Evolutionary conservation across 2,888 invertebrate species (phyloP), one percentile per base, ranked within the genome.

Genomic region (Geotrupes spiniger): DNA sequence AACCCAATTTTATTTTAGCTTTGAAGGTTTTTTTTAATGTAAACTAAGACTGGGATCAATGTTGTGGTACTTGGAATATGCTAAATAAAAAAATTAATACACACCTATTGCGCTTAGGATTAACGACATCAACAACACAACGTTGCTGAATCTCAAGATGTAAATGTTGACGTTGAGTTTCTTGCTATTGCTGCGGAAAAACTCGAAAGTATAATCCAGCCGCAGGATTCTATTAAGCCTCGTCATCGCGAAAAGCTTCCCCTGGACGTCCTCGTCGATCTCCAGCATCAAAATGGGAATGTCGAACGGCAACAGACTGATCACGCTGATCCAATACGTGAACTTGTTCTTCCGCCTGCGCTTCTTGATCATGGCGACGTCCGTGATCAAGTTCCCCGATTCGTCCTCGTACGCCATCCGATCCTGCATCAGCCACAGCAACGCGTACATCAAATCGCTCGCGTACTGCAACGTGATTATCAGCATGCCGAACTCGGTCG

Each of bases 391-490:
- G 11, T 49, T 37, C 2, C 49, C 49, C 11, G 42, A 49, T 27
- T 49, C 49, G 12, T 49, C 43, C 12, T 49, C 49, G 25, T 44
- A 49, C 1, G 49, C 43, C 9, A 43, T 31, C 25, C 49, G 38
- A 25, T 49, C 43, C 12, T 33, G 31, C 12, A 44, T 10, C 27
- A 49, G 16, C 15, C 43, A 49, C 12, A 39, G 17, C 10, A 27
- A 14, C n/a, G 44, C 39, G 17, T 39, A 49, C 12, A 49, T 8
- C 15, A 40, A 11, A 33, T 49, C 49, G 15, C 43, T 39, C 10
- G 21, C 9, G 12, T 43, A 40, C 12, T 49, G 49, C 4, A 49
- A 12, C 3, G 39, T 21, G 27, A 49, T 16, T 9, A 33, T 25
- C 2, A 17, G 8, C 1, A 15, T 26, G 11, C 15, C 15, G 36